phyloP scores from a whole-genome alignment of 1,140 invertebrate genomes.

The Drosophila arizonae region DNA sequence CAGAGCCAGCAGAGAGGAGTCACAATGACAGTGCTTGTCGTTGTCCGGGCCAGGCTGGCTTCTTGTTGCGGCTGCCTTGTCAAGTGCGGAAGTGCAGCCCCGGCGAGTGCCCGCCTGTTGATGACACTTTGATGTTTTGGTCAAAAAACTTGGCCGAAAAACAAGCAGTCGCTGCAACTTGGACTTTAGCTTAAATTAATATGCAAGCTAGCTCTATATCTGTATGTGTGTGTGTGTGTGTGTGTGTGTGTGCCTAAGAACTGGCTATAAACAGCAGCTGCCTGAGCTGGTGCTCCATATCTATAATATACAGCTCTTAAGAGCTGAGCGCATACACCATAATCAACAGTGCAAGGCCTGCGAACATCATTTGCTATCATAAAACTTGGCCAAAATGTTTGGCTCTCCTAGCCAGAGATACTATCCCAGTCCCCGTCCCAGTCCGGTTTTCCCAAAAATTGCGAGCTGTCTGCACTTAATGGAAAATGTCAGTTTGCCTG shows the following conservation, averaged over 20 bases:
- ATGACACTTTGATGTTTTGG: conserved; percentile 66
- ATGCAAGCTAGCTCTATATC: conserved; percentile 1
- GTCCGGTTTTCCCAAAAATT: conserved; percentile 4
- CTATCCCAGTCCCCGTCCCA: background rate
- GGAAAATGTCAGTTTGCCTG: conserved; percentile 79
- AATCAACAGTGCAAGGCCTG: conserved; percentile 27
- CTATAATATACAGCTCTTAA: conserved; percentile 14
- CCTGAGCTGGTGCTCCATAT: background rate
- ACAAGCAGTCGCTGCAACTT: conserved; percentile 25
- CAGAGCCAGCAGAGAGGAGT: background rate
- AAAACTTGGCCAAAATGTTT: conserved; percentile 47
- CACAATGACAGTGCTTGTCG: conserved; percentile 25
- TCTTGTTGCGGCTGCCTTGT: conserved; percentile 20
- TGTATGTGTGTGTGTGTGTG: conserved; percentile 5
- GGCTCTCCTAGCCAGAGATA: background rate
- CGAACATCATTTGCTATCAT: conserved; percentile 23
- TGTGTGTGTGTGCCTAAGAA: conserved; percentile 25
- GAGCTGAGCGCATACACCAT: conserved; percentile 5
- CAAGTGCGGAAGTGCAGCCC: conserved; percentile 36
- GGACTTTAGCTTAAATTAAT: conserved; percentile 40
- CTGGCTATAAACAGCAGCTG: conserved; percentile 42
- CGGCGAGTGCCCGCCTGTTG: conserved; percentile 50
- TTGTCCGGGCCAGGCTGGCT: conserved; percentile 3
- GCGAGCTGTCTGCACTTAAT: conserved; percentile 76
- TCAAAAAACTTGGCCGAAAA: conserved; percentile 31